Evolutionary conservation across 1,140 invertebrate species (phyloP).

Genomic region (Physella acuta): DNA sequence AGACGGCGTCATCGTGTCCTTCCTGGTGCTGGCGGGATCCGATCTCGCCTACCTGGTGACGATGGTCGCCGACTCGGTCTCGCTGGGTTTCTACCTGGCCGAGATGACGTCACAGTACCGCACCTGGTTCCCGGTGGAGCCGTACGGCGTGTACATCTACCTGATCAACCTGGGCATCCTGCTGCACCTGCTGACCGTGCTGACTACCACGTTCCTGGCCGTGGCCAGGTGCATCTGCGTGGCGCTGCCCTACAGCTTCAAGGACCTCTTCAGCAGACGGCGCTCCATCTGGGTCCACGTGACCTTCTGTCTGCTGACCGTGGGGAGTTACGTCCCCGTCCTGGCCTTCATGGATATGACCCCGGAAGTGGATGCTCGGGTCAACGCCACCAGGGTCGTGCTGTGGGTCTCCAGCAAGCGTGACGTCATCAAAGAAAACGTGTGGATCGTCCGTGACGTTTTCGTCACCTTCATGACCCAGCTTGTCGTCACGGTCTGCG

Average conservation of each 20-base stretch:
- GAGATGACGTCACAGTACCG: neutral
- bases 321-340: neutral
- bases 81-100: neutral
- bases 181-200: neutral
- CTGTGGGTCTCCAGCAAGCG: neutral
- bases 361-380: neutral
- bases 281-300: neutral
- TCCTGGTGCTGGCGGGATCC: neutral
- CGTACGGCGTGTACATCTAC: neutral
- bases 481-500: neutral
- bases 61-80: neutral
- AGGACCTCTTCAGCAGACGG: neutral
- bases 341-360: neutral
- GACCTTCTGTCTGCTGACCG: neutral
- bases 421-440: neutral
- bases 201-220: neutral
- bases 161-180: neutral
- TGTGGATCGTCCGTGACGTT: neutral
- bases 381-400: neutral
- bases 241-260: neutral
- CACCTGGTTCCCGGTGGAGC: neutral
- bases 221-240: constrained; percentile 15
- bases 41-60: neutral
- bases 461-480: neutral
- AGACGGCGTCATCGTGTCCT: too few relatives aligned